A percentile compares a stretch with the other conserved stretches of the same genome.
Evolutionary conservation across 1,140 invertebrate species (phyloP).

Genomic region (Leptinotarsa lineolata): DNA sequence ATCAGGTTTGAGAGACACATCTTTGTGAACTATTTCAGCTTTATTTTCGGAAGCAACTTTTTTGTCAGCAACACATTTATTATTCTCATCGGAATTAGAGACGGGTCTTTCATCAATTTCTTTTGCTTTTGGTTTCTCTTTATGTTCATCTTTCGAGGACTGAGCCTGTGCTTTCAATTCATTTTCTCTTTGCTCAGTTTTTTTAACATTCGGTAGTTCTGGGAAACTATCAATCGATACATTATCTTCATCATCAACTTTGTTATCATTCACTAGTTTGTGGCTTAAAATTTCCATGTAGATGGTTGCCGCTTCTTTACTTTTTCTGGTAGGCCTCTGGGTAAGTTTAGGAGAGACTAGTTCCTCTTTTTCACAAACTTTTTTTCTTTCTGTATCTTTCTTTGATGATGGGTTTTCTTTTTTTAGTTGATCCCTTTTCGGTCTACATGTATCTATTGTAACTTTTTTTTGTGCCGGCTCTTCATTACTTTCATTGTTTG

Average conservation of each 20-base stretch:
- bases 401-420: slow-evolving; percentile 10
- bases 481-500: slow-evolving; percentile 1
- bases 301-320: slow-evolving; percentile 74
- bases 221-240: slow-evolving; percentile 69
- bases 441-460: background rate
- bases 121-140: slow-evolving; percentile 43
- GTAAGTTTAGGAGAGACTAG: slow-evolving; percentile 17
- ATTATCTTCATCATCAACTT: slow-evolving; percentile 64
- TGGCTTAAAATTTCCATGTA: slow-evolving; percentile 76
- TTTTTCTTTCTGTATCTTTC: slow-evolving; percentile 9
- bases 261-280: slow-evolving; percentile 63
- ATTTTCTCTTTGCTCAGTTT: slow-evolving; percentile 65
- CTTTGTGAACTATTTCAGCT: too few species aligned
- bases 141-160: slow-evolving; percentile 50
- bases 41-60: background rate
- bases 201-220: slow-evolving; percentile 67
- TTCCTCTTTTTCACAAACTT: slow-evolving; percentile 26
- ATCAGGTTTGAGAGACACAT: background rate
- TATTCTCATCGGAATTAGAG: slow-evolving; percentile 25
- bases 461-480: background rate
- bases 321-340: slow-evolving; percentile 67
- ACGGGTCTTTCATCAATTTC: background rate
- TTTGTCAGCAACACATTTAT: slow-evolving; percentile 26
- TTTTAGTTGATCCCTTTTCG: background rate
- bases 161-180: slow-evolving; percentile 60